Percentiles rank a stretch among this genome's conserved stretches.
Conservation (phyloP, 2,888 invertebrate genomes). For the Fissipunctia ypsillon region DNA sequence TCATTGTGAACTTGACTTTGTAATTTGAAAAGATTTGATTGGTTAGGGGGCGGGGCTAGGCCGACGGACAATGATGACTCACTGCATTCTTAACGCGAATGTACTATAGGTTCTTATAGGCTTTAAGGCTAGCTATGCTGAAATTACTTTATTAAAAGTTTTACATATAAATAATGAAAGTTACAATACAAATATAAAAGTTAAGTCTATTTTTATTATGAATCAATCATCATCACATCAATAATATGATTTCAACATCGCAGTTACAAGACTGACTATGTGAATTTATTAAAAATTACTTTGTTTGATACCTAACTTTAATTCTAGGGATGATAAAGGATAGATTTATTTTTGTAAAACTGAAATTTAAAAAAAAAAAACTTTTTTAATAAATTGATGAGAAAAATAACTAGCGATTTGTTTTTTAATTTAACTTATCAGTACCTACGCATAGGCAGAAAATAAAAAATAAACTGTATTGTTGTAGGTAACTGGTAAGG, state of each 20-base stretch:
- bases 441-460: too few species aligned
- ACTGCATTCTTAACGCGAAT: too few species aligned
- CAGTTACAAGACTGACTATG: slow-evolving; percentile 62
- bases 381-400: too few species aligned
- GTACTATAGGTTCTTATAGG: slow-evolving; percentile 1
- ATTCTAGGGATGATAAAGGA: slow-evolving; percentile 6
- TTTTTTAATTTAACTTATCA: too few species aligned
- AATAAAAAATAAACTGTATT: too few species aligned
- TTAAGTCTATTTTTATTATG: background rate
- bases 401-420: too few species aligned
- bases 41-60: too few species aligned
- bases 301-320: background rate
- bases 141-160: background rate
- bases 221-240: slow-evolving; percentile 16
- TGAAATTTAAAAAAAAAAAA: too few species aligned
- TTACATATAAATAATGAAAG: background rate
- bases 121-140: background rate
- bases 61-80: too few species aligned
- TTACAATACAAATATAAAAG: background rate
- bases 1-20: too few species aligned
- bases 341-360: slow-evolving; percentile 55
- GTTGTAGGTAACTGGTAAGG: too few species aligned
- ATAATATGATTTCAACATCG: slow-evolving; percentile 50
- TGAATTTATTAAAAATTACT: slow-evolving; percentile 28
- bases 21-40: too few species aligned